Evolutionary conservation across 2,113 vertebrate genomes (phyloP).

Genomic region (Condylura cristata): DNA sequence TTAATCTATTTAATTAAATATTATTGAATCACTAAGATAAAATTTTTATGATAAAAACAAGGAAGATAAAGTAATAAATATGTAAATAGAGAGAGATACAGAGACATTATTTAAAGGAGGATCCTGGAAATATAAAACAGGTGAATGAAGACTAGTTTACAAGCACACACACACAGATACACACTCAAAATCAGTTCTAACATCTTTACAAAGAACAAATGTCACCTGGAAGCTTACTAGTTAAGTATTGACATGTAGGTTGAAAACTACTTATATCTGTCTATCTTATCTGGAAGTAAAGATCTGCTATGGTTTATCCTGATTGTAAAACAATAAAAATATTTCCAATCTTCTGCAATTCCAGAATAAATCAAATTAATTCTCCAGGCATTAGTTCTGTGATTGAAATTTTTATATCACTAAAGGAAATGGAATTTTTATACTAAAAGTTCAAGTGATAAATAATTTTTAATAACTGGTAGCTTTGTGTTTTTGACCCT

Average conservation of each 20-base stretch:
- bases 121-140: neutral
- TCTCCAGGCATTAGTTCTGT: conserved; percentile 19
- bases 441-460: conserved; percentile 57
- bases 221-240: neutral
- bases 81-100: neutral
- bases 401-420: conserved; percentile 37
- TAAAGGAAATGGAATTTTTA: conserved; percentile 27
- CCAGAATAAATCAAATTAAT: conserved; percentile 45
- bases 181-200: neutral
- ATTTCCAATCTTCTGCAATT: neutral
- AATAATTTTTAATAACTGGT: conserved; percentile 68
- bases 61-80: neutral
- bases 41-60: neutral
- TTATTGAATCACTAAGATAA: neutral
- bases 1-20: neutral
- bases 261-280: neutral
- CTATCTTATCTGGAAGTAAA: neutral
- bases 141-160: neutral
- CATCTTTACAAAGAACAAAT: neutral
- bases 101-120: neutral
- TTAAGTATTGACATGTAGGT: neutral
- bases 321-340: conserved; percentile 11
- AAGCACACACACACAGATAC: neutral
- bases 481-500: conserved; percentile 47
- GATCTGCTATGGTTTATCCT: neutral